phyloP scores from a whole-genome alignment of 2,797 vertebrate genomes.

The Gallirallus australis region DNA sequence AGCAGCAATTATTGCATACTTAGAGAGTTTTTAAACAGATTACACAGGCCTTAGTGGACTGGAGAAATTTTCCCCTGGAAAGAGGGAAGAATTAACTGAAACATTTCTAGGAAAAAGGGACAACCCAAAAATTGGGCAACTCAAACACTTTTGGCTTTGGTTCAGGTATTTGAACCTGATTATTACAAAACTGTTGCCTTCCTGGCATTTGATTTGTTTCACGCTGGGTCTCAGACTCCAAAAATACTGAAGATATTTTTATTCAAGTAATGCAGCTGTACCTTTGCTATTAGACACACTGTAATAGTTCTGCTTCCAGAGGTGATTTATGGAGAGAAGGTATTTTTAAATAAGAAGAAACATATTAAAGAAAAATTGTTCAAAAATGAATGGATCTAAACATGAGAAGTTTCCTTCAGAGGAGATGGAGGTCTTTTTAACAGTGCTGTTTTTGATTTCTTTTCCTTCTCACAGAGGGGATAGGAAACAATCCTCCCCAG shows the following conservation, averaged over 20 bases:
- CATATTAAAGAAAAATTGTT: not conserved
- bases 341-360: not conserved
- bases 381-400: not conserved
- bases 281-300: not conserved
- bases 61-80: not conserved
- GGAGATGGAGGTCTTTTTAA: not conserved
- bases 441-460: not conserved
- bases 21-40: not conserved
- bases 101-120: not conserved
- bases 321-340: accelerated
- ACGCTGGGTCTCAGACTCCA: not conserved
- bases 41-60: not conserved
- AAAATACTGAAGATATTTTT: not conserved
- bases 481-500: not conserved
- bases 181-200: not conserved
- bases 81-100: not conserved
- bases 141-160: conserved; percentile 23
- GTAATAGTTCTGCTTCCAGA: not conserved
- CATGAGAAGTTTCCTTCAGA: not conserved
- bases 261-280: not conserved
- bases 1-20: not conserved
- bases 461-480: not conserved
- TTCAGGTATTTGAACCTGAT: not conserved
- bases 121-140: not conserved
- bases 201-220: not conserved